Conservation (phyloP, 2,888 invertebrate genomes). For the Acanthosepion pharaonis region DNA sequence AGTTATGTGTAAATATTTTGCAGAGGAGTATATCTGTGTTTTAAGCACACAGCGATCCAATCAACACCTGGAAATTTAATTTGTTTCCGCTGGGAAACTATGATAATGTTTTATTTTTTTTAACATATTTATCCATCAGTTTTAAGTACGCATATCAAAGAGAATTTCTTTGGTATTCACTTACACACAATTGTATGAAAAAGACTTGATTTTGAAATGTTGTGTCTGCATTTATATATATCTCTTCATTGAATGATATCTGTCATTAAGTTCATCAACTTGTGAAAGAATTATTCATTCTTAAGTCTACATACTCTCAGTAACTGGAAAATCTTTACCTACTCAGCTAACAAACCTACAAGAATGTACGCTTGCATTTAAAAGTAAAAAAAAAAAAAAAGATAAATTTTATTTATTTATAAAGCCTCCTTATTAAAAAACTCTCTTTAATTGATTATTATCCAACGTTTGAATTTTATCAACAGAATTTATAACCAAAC, state of each 20-base stretch:
- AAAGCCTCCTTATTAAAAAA: neutral
- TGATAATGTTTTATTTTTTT: neutral
- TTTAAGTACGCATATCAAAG: neutral
- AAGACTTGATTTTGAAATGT: neutral
- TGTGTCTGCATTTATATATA: neutral
- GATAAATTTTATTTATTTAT: neutral
- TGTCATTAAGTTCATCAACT: neutral
- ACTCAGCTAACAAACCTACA: neutral
- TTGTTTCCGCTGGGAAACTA: no score
- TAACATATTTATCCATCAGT: neutral
- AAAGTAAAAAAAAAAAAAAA: neutral
- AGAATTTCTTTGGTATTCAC: neutral
- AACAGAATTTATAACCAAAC: neutral
- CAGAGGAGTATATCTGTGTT: neutral
- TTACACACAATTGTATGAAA: neutral
- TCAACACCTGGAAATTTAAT: neutral
- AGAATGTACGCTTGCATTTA: neutral
- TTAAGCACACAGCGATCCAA: neutral
- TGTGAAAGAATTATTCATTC: conserved; percentile 4
- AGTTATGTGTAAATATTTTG: neutral
- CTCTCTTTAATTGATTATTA: neutral
- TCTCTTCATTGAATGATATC: neutral
- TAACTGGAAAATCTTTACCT: neutral
- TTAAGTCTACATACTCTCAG: neutral
- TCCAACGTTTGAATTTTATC: neutral